Evolutionary conservation across 2,797 vertebrate genomes (phyloP), one percentile per base, ranked within the genome.

Genomic region (Galaxias olidus): DNA sequence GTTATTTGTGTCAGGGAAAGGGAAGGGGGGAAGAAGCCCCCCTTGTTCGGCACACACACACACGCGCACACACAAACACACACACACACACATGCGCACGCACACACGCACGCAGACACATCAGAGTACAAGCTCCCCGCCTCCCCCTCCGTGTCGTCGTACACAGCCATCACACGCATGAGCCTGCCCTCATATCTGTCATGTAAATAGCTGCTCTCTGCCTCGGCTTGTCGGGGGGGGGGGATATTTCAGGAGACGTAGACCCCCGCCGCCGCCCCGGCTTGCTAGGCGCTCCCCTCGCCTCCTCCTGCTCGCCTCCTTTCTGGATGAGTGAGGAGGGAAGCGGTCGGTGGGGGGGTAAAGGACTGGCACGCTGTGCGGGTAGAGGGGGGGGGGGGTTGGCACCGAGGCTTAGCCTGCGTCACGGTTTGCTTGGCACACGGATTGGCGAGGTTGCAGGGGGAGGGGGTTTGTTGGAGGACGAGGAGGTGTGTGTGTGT

Each of bases 311-410:
- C n/a, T n/a, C n/a, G n/a, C 61, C 48, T 64, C 69, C 66, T 74
- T 69, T 45, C 8, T 48, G 18, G 65, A 69, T 64, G 68, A 81
- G 69, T 66, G 69, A 75, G 71, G 77, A 68, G 72, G 63, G 63
- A 78, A 80, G 78, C 74, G 70, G 61, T 71, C 67, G 63, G 15
- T 55, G 54, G 69, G 75, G 65, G 79, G 74, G 45, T n/a, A n/a
- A 56, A 64, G 47, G 73, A 57, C 67, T 66, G 61, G 54, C 58
- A 61, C 68, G 30, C 3, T 30, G 30, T 2, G 30, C 6, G 30
- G 30, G 30, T 8, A n/a, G 54, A 54, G 63, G 67, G 53, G 55
- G 63, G 68, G 50, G 45, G 40, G 14, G 40, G 47, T 58, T 79
- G 68, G 71, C 63, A 63, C 68, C 59, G 47, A 77, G 70, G 58